Percentiles rank a stretch among this genome's conserved stretches.
These are phyloP conservation scores for Hydrotaea diabolus DNA, from an alignment of 2,888 invertebrate genomes.

Conservation along the genomic window DNA sequence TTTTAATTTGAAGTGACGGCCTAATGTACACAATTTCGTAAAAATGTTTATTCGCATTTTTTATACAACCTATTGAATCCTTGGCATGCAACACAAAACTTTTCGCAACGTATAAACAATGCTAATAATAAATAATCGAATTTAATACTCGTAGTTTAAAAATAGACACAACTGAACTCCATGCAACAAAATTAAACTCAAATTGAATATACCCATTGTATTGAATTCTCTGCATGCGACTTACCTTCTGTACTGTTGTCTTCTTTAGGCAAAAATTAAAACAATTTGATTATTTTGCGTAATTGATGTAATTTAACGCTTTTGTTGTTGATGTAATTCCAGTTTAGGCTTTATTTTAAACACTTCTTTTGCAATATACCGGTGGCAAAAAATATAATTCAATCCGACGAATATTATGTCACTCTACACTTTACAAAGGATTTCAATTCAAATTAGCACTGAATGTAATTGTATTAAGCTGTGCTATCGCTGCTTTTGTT, in stretches of 20 bases:
- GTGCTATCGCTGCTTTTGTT: too few species aligned
- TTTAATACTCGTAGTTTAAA: slow-evolving; percentile 53
- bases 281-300: slow-evolving; percentile 24
- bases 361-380: neutral
- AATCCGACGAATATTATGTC: neutral
- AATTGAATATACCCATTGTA: slow-evolving; percentile 5
- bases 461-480: slow-evolving; percentile 5
- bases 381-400: neutral
- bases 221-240: slow-evolving; percentile 12
- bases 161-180: slow-evolving; percentile 34
- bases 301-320: slow-evolving; percentile 28
- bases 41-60: neutral
- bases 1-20: too few species aligned
- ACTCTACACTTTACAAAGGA: neutral
- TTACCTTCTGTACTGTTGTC: slow-evolving; percentile 45
- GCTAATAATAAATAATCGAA: slow-evolving; percentile 43
- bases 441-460: neutral
- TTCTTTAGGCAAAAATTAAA: neutral
- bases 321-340: slow-evolving; percentile 6
- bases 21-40: too few species aligned
- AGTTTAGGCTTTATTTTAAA: neutral
- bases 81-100: neutral
- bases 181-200: neutral
- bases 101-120: neutral
- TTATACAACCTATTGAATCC: neutral